Percentiles rank a stretch among this genome's conserved stretches.
These are phyloP conservation scores for Gymnocheta viridis DNA, from an alignment of 2,888 invertebrate genomes.

Conservation along the genomic window DNA sequence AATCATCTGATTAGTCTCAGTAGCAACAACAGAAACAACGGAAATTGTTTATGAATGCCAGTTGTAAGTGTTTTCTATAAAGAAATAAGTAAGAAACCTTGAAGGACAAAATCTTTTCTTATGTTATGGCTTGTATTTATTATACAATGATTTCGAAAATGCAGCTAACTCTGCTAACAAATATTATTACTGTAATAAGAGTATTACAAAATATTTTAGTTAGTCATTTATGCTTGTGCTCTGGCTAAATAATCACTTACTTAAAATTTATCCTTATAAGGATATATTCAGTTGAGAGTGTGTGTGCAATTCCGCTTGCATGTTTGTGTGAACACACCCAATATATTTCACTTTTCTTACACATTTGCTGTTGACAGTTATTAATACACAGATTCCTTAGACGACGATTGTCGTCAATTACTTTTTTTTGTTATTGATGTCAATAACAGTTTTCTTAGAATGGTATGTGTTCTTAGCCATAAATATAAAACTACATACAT, in stretches of 20 bases:
- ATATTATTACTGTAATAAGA: no score
- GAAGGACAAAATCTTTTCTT: no score
- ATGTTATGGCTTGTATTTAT: no score
- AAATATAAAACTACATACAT: not conserved
- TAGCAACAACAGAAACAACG: no score
- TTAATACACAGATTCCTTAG: constrained; percentile 61
- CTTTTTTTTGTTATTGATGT: constrained; percentile 46
- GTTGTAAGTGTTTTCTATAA: no score
- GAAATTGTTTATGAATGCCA: no score
- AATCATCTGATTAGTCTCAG: no score
- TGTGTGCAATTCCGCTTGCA: not conserved
- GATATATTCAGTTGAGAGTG: not conserved
- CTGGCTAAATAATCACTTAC: not conserved
- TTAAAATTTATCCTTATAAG: constrained; percentile 2
- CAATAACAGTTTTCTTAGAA: constrained; percentile 37
- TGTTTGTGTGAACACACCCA: not conserved
- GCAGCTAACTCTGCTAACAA: no score
- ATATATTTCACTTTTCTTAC: constrained; percentile 15
- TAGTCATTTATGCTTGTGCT: not conserved
- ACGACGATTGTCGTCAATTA: constrained; percentile 58
- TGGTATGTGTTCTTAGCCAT: not conserved
- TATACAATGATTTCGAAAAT: no score
- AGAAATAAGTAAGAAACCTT: no score
- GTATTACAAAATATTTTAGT: not conserved
- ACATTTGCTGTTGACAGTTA: constrained; percentile 65